A percentile compares a stretch with the other conserved stretches of the same genome.
phyloP scores from a whole-genome alignment of 2,797 vertebrate species.

The Amniataba percoides region DNA sequence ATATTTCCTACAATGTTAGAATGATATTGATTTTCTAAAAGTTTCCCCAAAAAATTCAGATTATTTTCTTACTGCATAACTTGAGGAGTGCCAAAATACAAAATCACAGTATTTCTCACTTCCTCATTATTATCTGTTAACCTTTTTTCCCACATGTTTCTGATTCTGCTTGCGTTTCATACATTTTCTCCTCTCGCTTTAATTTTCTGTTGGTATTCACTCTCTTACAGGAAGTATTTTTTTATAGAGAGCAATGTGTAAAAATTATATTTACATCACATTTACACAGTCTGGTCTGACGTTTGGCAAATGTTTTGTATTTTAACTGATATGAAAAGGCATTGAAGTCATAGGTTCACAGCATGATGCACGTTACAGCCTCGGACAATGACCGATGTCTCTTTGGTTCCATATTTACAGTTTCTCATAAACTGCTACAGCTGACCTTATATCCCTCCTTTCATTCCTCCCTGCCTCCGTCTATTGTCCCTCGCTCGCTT shows the following conservation, averaged over 20 bases:
- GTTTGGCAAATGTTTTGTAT: no score
- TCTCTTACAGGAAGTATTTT: neutral
- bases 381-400: conserved; percentile 18
- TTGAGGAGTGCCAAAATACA: no score
- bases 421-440: conserved; percentile 25
- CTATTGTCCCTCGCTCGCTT: conserved; percentile 37
- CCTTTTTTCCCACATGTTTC: neutral
- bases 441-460: conserved; percentile 18
- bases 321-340: conserved; percentile 1
- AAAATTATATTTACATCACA: neutral
- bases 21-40: no score
- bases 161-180: no score
- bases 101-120: no score
- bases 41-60: no score
- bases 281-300: neutral
- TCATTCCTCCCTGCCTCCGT: neutral
- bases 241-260: neutral
- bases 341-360: neutral
- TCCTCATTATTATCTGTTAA: no score
- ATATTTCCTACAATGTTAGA: no score
- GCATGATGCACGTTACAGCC: neutral
- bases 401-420: conserved; percentile 26
- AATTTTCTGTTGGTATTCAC: neutral
- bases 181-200: neutral
- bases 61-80: no score